Conservation (phyloP, 1,140 invertebrate genomes). For the Eriosoma lanigerum region DNA sequence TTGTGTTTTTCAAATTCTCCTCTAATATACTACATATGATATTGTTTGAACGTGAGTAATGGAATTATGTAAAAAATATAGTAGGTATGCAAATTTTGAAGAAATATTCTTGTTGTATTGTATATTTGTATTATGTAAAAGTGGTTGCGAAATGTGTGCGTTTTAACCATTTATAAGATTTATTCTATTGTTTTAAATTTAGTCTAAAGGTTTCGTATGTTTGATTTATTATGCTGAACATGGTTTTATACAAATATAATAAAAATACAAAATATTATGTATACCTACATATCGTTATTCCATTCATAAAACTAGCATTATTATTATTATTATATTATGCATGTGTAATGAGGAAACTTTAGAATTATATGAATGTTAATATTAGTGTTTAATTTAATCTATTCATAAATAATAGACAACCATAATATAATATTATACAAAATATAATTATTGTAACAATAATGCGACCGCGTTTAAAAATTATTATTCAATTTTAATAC, state of each 20-base stretch:
- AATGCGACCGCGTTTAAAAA: not conserved
- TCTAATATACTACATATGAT: too few species aligned
- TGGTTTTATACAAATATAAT: constrained; percentile 27
- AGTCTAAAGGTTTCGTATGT: constrained; percentile 36
- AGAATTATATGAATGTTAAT: constrained; percentile 9
- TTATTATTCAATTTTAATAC: too few species aligned
- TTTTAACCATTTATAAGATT: constrained; percentile 45
- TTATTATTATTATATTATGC: too few species aligned
- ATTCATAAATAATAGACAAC: not conserved
- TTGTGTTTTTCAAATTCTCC: too few species aligned
- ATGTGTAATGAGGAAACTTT: not conserved
- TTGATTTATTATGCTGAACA: constrained; percentile 27
- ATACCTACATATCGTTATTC: constrained; percentile 19
- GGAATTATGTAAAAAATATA: constrained; percentile 22
- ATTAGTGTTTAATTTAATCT: constrained; percentile 3
- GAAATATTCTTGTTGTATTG: not conserved
- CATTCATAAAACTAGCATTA: constrained; percentile 6
- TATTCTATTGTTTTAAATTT: constrained; percentile 41
- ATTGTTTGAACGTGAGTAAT: too few species aligned
- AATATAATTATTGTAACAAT: not conserved
- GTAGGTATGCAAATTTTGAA: constrained; percentile 22
- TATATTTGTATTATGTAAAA: constrained; percentile 33
- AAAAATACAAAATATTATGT: constrained; percentile 21
- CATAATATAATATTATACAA: not conserved
- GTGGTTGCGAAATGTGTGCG: constrained; percentile 27